Base-by-base conservation (phyloP, 2,113 vertebrate genomes). In the Hippoglossus stenolepis region DNA sequence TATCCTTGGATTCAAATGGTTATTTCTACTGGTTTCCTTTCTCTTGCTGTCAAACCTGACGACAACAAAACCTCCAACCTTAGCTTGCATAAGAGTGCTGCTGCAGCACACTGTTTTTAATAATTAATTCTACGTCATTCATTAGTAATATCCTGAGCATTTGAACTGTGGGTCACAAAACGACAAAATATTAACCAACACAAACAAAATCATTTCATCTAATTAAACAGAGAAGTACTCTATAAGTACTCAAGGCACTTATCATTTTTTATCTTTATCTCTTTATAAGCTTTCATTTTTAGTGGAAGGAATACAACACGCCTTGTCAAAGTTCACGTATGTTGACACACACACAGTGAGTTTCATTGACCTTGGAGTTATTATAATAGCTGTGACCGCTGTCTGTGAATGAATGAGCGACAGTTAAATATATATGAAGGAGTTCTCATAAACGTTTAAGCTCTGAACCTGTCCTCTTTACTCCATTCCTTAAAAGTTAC, bases 361-460 rank as follows among this genome's bases (percentile, higher is more conserved):
- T 88, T 61, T 70, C 60, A 54, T n/a, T 78, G 67, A 79, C 77
- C 77, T 75, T 61, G 26, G 15, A 20, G 38, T 73, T 31, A 53
- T 53, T 79, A 65, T 69, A 79, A 87, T 85, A 63, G 57, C 58
- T 61, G 10, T 2, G 62, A 70, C 47, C 70, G 54, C 47, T 66
- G 23, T 59, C 86, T 85, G 86, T 83, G 86, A 90, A 92, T 91
- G 87, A 90, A 84, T 90, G 75, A 73, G 63, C n/a, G 0, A 43
- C 38, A 8, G 51, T 86, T 60, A 56, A 31, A 31, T 31, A 26
- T 72, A 60, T 18, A 53, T 21, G 26, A 24, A 72, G 49, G 17
- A 2, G 0, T 59, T 78, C 75, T 73, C 53, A 70, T 90, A 81
- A 91, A 87, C 31, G 2, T 57, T 12, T 28, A 18, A 75, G 31